These are phyloP conservation scores for Bufo gargarizans DNA, from an alignment of 2,113 vertebrate species.

Conservation along the genomic window DNA sequence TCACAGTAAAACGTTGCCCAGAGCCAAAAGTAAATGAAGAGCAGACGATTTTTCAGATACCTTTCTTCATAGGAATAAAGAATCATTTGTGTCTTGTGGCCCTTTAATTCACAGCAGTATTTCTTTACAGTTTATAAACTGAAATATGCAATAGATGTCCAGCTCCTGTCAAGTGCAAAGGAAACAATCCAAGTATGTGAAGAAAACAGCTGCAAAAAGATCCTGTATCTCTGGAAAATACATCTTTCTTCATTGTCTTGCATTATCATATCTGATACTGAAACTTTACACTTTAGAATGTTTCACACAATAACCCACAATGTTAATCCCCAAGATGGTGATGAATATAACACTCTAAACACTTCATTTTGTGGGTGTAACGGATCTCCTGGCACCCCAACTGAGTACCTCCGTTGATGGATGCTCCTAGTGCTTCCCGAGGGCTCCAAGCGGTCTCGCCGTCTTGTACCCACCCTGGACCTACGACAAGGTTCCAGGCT, in stretches of 20 bases:
- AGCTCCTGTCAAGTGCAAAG: slow-evolving; percentile 24
- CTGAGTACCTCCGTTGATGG: too few relatives aligned
- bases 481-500: too few relatives aligned
- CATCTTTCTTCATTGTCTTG: slow-evolving; percentile 27
- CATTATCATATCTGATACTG: slow-evolving; percentile 25
- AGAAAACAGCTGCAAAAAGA: slow-evolving; percentile 39
- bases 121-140: slow-evolving; percentile 26
- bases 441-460: too few relatives aligned
- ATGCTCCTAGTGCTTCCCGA: too few relatives aligned
- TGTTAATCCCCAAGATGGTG: background rate
- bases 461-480: too few relatives aligned
- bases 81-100: background rate
- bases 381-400: too few relatives aligned
- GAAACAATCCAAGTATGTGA: slow-evolving; percentile 12
- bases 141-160: slow-evolving; percentile 28
- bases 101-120: slow-evolving; percentile 27
- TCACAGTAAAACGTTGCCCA: background rate
- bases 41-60: background rate
- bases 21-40: background rate
- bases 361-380: background rate
- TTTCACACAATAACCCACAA: background rate
- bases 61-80: background rate
- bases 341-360: slow-evolving; percentile 9
- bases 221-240: slow-evolving; percentile 29
- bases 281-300: slow-evolving; percentile 24